Evolutionary conservation across 2,113 vertebrate species (phyloP), one percentile per base, ranked within the genome.

Genomic region (Paratilapia polleni): DNA sequence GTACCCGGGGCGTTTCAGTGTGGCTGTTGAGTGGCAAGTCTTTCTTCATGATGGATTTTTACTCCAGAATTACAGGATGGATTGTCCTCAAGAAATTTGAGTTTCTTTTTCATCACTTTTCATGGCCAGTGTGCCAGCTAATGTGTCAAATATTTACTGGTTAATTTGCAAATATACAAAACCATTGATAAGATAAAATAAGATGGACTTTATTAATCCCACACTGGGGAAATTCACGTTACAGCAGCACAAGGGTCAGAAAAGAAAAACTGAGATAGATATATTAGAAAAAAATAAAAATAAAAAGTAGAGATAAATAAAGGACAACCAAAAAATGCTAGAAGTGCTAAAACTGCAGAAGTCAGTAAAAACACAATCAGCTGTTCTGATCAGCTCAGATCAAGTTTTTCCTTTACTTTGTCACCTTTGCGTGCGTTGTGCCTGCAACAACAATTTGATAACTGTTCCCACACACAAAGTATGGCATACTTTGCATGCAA

Each of bases 401-500:
- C n/a, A n/a, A n/a, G 22, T 22, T 8, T 70, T 52, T 52, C 6
- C 43, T 5, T 73, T 31, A 31, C 31, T 52, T 73, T 73, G 11
- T 52, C 19, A 73, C 5, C 14, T 1, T 70, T 43, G 31, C 2
- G 76, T 10, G 22, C n/a, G n/a, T n/a, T n/a, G n/a, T n/a, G n/a
- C n/a, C n/a, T n/a, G n/a, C n/a, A n/a, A n/a, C n/a, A n/a, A n/a
- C 22, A 26, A 14, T 19, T 22, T 19, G 20, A 26, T 4, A 73
- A 77, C 38, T 20, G 59, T 63, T 36, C 41, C 47, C 3, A 15
- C 14, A 79, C 17, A 20, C 20, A 81, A 75, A 61, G 3, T 24
- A 6, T n/a, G 19, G 8, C 9, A 5, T 20, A 4, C 31, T 92
- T 92, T 91, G 86, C 87, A 91, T 92, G 9, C 20, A 38, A 56